phyloP scores from a whole-genome alignment of 2,888 invertebrate species.

The Tholera decimalis region DNA sequence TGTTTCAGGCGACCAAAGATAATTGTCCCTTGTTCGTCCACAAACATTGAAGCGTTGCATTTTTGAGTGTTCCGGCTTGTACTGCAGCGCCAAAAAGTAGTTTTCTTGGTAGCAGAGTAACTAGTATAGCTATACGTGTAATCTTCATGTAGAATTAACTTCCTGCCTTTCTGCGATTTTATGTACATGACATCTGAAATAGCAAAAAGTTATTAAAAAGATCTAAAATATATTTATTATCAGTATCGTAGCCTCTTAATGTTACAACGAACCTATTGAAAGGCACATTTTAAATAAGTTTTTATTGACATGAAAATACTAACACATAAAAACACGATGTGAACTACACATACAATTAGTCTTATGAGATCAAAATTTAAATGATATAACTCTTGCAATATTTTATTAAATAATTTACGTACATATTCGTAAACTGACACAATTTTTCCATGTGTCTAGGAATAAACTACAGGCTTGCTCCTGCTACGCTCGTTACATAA shows the following conservation, averaged over 20 bases:
- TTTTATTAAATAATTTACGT: not conserved
- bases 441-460: not conserved
- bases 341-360: not conserved
- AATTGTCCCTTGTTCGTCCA: not conserved
- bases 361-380: not conserved
- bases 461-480: not conserved
- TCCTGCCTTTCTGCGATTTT: constrained; percentile 14
- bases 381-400: not conserved
- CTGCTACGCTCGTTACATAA: not conserved
- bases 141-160: constrained; percentile 10
- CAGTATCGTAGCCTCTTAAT: not conserved
- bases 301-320: not conserved
- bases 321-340: not conserved
- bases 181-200: constrained; percentile 17
- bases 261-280: not conserved
- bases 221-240: not conserved
- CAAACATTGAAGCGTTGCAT: constrained; percentile 9
- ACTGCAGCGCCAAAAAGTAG: constrained; percentile 19
- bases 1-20: not conserved
- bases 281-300: not conserved
- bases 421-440: not conserved
- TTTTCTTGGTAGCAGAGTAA: not conserved
- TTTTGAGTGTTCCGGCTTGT: not conserved
- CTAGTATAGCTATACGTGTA: constrained; percentile 25
- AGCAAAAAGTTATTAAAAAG: not conserved